These are phyloP conservation scores for Arenaria interpres DNA, from an alignment of 2,113 vertebrate genomes.

Conservation along the genomic window DNA sequence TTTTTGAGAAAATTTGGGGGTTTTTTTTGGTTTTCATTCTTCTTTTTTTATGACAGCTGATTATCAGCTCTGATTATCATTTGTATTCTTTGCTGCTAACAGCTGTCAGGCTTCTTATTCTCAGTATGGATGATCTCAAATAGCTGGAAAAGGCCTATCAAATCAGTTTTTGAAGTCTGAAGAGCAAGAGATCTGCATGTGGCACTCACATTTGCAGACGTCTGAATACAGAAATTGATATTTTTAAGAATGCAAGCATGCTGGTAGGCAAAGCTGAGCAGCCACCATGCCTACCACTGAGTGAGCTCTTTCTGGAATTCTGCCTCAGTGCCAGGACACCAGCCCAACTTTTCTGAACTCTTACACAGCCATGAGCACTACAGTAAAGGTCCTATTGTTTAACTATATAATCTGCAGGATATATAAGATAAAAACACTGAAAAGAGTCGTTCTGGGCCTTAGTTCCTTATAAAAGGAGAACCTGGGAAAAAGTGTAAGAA, in stretches of 20 bases:
- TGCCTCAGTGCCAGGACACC: rapidly evolving
- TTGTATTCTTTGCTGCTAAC: background rate
- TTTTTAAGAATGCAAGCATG: background rate
- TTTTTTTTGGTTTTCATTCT: background rate
- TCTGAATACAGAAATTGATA: background rate
- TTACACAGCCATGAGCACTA: background rate
- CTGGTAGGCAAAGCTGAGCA: background rate
- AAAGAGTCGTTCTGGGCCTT: rapidly evolving
- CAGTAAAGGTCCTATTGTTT: background rate
- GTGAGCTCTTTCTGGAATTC: background rate
- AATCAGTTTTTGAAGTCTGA: constrained; percentile 9
- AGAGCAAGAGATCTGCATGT: background rate
- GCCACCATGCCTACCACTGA: background rate
- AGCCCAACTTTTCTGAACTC: background rate
- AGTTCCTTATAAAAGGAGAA: background rate
- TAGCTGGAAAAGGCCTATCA: background rate
- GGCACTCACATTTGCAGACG: background rate
- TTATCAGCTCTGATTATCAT: constrained; percentile 42
- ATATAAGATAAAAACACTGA: background rate
- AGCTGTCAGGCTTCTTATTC: constrained; percentile 30
- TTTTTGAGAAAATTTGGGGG: background rate
- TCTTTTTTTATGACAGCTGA: background rate
- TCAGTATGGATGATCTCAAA: background rate
- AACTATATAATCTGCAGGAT: background rate
- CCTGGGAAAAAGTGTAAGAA: background rate